Conservation (phyloP, 2,797 vertebrate genomes). For the Prionace glauca region DNA sequence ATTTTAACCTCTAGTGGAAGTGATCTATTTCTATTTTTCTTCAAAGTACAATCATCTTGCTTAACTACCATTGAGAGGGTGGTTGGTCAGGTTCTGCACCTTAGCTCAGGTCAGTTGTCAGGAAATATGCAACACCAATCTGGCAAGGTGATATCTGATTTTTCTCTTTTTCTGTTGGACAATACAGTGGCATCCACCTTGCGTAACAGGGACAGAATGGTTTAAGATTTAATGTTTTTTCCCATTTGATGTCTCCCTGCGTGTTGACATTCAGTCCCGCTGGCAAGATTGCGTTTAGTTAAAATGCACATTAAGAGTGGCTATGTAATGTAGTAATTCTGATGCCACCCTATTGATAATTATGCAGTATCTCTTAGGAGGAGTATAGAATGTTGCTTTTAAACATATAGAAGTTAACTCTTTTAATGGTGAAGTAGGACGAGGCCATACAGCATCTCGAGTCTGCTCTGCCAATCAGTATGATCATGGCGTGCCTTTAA, state of each 20-base stretch:
- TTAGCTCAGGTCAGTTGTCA: neutral
- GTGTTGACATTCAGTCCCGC: neutral
- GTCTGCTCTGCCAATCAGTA: neutral
- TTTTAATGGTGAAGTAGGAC: neutral
- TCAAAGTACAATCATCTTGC: neutral
- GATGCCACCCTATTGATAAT: neutral
- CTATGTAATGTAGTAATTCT: neutral
- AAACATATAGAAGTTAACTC: neutral
- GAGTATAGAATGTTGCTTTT: neutral
- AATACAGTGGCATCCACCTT: neutral
- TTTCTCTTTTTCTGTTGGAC: neutral
- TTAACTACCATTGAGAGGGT: neutral
- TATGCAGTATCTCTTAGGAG: neutral
- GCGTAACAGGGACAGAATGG: neutral
- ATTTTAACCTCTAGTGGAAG: neutral
- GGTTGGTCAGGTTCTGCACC: neutral
- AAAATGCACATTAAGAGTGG: neutral
- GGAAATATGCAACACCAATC: neutral
- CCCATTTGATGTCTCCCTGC: neutral
- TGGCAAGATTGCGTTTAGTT: neutral
- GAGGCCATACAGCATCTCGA: neutral
- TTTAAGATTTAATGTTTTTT: neutral
- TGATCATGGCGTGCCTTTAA: neutral
- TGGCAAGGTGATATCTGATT: neutral
- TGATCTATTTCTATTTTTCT: neutral